These are phyloP conservation scores for Candoia aspera DNA, from an alignment of 2,113 vertebrate species.

Conservation along the genomic window DNA sequence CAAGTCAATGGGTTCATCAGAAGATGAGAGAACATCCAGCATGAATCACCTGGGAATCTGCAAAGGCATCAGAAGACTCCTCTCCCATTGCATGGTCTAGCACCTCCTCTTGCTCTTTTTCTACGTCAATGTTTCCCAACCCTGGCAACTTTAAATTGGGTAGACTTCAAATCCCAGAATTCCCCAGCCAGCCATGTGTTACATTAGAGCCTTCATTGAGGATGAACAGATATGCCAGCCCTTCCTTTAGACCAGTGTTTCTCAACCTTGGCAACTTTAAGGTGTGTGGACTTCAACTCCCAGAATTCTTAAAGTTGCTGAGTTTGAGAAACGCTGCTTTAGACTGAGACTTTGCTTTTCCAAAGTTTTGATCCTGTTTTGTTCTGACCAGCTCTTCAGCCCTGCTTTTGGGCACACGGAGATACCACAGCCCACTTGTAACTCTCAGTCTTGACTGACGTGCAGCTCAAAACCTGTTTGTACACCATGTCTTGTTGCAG, in stretches of 20 bases:
- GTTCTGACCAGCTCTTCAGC: background rate
- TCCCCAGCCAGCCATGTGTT: background rate
- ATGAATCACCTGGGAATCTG: background rate
- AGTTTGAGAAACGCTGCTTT: background rate
- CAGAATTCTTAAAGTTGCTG: background rate
- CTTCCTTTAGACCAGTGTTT: background rate
- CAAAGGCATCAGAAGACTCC: background rate
- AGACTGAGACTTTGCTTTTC: background rate
- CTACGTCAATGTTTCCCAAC: background rate
- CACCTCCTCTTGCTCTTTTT: background rate
- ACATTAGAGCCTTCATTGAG: background rate
- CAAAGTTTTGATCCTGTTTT: background rate
- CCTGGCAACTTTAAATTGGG: too few species aligned
- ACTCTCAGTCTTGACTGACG: background rate
- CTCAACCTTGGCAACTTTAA: background rate
- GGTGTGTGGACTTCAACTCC: background rate
- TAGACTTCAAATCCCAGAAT: too few species aligned
- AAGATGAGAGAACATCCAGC: background rate
- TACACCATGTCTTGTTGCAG: background rate
- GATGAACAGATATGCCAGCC: background rate
- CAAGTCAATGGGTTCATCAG: background rate
- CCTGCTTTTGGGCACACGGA: background rate
- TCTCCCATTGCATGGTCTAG: background rate
- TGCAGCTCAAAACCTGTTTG: background rate
- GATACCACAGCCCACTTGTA: background rate